Evolutionary conservation across 2,113 vertebrate genomes (phyloP), one percentile per base, ranked within the genome.

Genomic region (Sebastes fasciatus): DNA sequence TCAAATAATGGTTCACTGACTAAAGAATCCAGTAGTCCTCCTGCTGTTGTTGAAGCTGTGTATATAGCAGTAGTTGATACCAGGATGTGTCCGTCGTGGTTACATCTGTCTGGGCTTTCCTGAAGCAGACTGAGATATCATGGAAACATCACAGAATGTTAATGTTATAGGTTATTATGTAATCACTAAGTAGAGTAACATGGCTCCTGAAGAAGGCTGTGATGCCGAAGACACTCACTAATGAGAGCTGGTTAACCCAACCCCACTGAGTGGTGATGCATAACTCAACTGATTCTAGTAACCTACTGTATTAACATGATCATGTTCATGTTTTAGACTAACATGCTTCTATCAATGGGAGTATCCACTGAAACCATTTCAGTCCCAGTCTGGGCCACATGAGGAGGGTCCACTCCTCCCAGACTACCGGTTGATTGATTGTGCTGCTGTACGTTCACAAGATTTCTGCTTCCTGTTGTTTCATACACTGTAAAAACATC

Each of bases 181-280:
- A 3, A 48, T 72, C 19, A 62, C 6, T 1, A 1, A 42, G 42
- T 62, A 13, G 7, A 49, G 8, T 45, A 65, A 65, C 52, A 57
- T 60, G 52, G 85, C 55, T 46, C 14, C 40, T 64, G 8, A 51
- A n/a, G 58, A 77, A 26, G 21, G 42, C 11, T 82, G 64, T 80
- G 48, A 67, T 52, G 46, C 52, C 26, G 66, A 62, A 64, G 19
- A 65, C 63, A 43, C 48, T 57, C 40, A 84, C 86, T 79, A 82
- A 87, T 77, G 14, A 78, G 14, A 73, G 34, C 51, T 74, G 62
- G 65, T 54, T 88, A 87, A 84, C 68, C 60, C 62, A 64, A 73
- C 42, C 68, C 70, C 46, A 23, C 1, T 57, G 81, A 86, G 64
- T 89, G 77, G 52, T 40, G 62, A 2, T 23, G 5, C 42, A 71